phyloP scores from a whole-genome alignment of 2,113 vertebrate species.

The Gallinago undulata region DNA sequence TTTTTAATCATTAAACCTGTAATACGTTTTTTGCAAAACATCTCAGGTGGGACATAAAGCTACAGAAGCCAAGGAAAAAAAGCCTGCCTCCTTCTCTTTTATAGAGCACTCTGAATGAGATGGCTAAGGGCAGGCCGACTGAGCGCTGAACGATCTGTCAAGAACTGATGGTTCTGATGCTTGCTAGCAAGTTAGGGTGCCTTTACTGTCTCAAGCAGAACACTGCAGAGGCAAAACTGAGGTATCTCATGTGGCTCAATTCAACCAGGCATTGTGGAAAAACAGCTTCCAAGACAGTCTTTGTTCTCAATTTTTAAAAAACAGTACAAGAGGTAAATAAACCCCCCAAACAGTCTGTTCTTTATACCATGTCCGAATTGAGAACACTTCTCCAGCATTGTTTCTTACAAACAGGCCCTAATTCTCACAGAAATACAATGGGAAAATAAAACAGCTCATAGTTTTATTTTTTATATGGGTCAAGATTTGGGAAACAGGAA shows the following conservation, averaged over 20 bases:
- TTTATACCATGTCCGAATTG: accelerated
- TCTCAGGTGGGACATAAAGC: not conserved
- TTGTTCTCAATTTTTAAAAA: not conserved
- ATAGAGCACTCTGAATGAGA: not conserved
- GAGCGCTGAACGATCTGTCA: accelerated
- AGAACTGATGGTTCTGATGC: not conserved
- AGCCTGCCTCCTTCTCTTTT: not conserved
- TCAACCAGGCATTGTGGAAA: not conserved
- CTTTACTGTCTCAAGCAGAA: not conserved
- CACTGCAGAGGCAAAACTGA: not conserved
- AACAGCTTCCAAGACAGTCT: not conserved
- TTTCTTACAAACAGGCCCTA: not conserved
- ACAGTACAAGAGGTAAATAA: not conserved
- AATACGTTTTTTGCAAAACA: not conserved
- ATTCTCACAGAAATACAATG: not conserved
- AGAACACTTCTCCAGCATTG: not conserved
- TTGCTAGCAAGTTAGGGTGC: accelerated
- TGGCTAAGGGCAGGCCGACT: not conserved
- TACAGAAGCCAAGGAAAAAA: not conserved
- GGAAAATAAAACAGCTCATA: not conserved
- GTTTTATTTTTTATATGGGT: not conserved
- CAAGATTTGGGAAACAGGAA: not conserved
- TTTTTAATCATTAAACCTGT: not conserved
- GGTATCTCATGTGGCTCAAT: not conserved
- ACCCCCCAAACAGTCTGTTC: not conserved